phyloP scores from a whole-genome alignment of 2,113 vertebrate genomes.

The Podocnemis expansa region DNA sequence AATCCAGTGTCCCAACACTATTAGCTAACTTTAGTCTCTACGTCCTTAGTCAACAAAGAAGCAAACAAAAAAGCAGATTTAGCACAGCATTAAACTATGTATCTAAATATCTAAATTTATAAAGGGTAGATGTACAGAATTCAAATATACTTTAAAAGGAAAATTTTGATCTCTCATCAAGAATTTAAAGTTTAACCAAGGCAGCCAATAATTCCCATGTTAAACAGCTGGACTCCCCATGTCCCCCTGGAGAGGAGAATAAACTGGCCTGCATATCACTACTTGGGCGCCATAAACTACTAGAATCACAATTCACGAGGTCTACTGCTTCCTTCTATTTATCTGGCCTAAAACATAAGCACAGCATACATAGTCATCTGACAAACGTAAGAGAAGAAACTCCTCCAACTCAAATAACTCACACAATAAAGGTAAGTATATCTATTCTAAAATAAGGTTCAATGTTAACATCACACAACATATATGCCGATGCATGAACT shows the following conservation, averaged over 20 bases:
- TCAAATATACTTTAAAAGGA: too few species aligned
- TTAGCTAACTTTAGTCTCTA: not conserved
- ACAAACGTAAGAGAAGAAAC: not conserved
- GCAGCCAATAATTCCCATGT: not conserved
- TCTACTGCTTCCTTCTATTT: not conserved
- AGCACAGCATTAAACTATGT: not conserved
- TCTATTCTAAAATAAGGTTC: not conserved
- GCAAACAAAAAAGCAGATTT: not conserved
- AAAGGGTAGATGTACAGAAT: not conserved
- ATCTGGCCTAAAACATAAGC: not conserved
- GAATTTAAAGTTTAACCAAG: not conserved
- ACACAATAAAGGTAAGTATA: not conserved
- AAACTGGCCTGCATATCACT: not conserved
- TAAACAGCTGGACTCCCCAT: not conserved
- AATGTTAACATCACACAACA: not conserved
- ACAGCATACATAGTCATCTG: not conserved
- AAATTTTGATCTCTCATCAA: not conserved
- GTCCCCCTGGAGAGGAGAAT: not conserved
- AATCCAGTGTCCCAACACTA: not conserved
- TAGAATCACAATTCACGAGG: not conserved
- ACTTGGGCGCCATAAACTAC: not conserved
- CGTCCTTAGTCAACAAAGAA: not conserved
- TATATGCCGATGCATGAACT: constrained; percentile 41
- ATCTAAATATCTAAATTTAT: not conserved
- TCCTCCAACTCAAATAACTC: not conserved